Base-by-base conservation (phyloP, 2,888 invertebrate species). In the Branchellion lobata region DNA sequence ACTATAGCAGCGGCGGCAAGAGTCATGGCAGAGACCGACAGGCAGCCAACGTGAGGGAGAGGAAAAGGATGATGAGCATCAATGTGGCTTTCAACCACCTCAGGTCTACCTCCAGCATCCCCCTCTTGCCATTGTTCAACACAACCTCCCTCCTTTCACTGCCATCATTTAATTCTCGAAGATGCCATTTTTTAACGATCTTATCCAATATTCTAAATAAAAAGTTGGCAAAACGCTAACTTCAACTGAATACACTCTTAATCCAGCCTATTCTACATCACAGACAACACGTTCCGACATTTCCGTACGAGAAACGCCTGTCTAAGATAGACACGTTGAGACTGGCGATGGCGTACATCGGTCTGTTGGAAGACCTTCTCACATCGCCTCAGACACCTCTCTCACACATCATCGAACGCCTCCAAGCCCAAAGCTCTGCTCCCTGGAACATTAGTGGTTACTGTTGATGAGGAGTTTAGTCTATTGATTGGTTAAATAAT, bases 51-150 rank as follows among this genome's bases (percentile, higher is more conserved):
- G 94, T 97, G 83, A 91, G 98, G 84, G 98, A 98, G 89, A 91
- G 97, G 87, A 94, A 96, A 90, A 92, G 97, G 87, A 97, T 98
- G 96, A 93, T 97, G 85, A 97, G 96, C 92, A 98, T 98, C 90
- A 87, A 87, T 81, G 84, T 86, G 89, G 97, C 96, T 88, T 97
- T 97, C 91, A 96, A 98, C 90, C 96, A 96, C 88, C 92, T 99
- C 86, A 77, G 77, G 77, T 77, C 27, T 21, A 21, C 24, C 8
- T n/a, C 5, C n/a, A n/a, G n/a, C 11, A 51, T 18, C n/a, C n/a
- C 53, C 53, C n/a, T 18, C 14, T 18, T 18, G 18, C 11, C n/a
- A 18, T 51, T 51, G 14, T 18, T 51, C 14, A 51, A 51, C 11
- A 18, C 11, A 18, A 51, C 14, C 11, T 51, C 11, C n/a, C 53